Percentiles rank a stretch among this genome's conserved stretches.
These are phyloP conservation scores for Pachyseris speciosa DNA, from an alignment of 64 coral and sea anemone species.

Conservation along the genomic window DNA sequence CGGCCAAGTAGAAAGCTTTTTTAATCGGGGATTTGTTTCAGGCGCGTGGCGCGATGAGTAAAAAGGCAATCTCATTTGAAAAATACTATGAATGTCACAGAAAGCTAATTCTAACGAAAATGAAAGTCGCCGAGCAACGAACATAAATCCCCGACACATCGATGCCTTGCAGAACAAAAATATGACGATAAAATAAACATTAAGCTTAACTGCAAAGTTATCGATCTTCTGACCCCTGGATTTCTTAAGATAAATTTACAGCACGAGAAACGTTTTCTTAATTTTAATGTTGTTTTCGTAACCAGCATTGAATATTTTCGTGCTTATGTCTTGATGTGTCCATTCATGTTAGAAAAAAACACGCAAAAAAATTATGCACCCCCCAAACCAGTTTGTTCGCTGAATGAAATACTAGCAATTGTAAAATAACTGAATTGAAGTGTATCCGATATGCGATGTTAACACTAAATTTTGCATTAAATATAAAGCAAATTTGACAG, in stretches of 20 bases:
- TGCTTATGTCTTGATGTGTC: background rate
- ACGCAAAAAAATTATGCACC: background rate
- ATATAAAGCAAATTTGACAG: background rate
- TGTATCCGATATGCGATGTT: background rate
- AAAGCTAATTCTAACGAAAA: background rate
- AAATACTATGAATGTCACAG: background rate
- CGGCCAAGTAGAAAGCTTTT: background rate
- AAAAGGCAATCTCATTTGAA: background rate
- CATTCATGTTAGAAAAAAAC: background rate
- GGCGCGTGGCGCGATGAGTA: conserved; percentile 9
- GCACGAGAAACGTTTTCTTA: background rate
- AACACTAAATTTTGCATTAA: background rate
- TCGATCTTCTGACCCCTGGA: background rate
- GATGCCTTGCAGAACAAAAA: background rate
- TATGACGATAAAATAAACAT: background rate
- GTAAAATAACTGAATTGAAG: background rate
- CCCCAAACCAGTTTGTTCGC: background rate
- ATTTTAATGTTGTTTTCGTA: background rate
- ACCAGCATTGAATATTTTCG: background rate
- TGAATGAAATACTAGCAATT: background rate
- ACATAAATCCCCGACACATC: background rate
- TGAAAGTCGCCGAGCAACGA: background rate
- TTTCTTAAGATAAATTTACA: background rate
- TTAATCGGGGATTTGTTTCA: conserved; percentile 27
- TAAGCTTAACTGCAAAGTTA: background rate